Evolutionary conservation across 2,888 invertebrate species (phyloP), one percentile per base, ranked within the genome.

Genomic region (Rhagophthalmus giganteus): DNA sequence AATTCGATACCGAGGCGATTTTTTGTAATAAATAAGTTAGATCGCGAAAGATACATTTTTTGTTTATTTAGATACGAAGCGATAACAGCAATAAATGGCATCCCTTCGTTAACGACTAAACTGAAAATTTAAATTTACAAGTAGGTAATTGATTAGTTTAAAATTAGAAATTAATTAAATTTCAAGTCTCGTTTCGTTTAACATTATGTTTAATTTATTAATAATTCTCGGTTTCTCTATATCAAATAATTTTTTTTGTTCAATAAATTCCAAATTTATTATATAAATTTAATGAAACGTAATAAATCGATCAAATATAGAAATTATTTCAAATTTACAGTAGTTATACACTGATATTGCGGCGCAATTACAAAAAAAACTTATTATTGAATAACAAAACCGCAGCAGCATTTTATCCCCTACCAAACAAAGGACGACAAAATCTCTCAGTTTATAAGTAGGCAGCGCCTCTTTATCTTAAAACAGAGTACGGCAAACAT

Each of bases 401-500:
- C 37, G 25, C 37, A 37, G 12, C 24, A 26, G 13, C 9, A 37
- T 25, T 37, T 16, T 25, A 24, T 25, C 37, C 37, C 26, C 37
- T 20, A 37, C 30, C 24, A 39, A 20, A 20, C 7, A 7, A 45
- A n/a, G 26, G 31, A 44, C 20, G 27, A 46, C 45, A 58, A 60
- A 60, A 60, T 53, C 50, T 26, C 53, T 31, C 53, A 48, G 53
- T 44, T 54, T 60, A 58, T 60, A 60, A 60, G 55, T 56, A 58
- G 54, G 15, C 32, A 56, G 46, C 35, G 47, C 37, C 35, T 54
- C 39, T 49, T 46, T 46, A 45, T 41, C 41, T 51, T 40, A 42
- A 50, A 55, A 47, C 56, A 57, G 37, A 57, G 41, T 32, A 20
- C 27, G 31, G 47, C 52, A 52, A 57, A 54, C 49, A 55, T 45